Conservation (phyloP, 2,113 vertebrate genomes). For the Grallaria varia region DNA sequence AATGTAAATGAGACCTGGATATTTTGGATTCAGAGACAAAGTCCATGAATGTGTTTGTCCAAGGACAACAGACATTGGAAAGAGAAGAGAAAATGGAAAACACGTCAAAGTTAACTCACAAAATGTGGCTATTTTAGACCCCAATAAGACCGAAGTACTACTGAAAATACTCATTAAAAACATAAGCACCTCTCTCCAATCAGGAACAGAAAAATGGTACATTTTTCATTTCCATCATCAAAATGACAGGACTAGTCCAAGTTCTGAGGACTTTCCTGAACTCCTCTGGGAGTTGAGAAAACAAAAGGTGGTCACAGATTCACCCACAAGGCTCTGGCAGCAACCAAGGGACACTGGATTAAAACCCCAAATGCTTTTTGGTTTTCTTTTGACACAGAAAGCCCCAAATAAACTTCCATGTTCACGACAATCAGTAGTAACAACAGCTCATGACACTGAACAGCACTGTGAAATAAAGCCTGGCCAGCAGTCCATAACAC, state of each 20-base stretch:
- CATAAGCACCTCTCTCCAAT: not conserved
- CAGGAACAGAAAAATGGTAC: not conserved
- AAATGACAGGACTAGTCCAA: not conserved
- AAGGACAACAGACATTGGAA: not conserved
- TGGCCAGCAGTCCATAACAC: not conserved
- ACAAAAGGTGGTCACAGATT: not conserved
- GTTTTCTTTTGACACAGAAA: not conserved
- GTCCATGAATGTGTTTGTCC: not conserved
- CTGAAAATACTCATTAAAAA: not conserved
- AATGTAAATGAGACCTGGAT: not conserved
- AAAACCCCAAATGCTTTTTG: not conserved
- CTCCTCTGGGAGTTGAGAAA: not conserved
- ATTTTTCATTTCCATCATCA: not conserved
- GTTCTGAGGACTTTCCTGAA: not conserved
- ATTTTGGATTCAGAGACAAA: not conserved
- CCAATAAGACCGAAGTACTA: not conserved
- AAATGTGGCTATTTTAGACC: not conserved
- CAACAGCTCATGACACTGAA: not conserved
- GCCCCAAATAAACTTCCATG: not conserved
- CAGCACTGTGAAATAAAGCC: not conserved
- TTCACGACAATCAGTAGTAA: not conserved
- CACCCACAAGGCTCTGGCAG: not conserved
- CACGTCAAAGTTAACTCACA: not conserved
- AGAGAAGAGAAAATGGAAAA: not conserved
- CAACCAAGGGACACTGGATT: not conserved